Evolutionary conservation across 1,140 invertebrate species (phyloP), one percentile per base, ranked within the genome.

Genomic region (Scaptomyza montana): DNA sequence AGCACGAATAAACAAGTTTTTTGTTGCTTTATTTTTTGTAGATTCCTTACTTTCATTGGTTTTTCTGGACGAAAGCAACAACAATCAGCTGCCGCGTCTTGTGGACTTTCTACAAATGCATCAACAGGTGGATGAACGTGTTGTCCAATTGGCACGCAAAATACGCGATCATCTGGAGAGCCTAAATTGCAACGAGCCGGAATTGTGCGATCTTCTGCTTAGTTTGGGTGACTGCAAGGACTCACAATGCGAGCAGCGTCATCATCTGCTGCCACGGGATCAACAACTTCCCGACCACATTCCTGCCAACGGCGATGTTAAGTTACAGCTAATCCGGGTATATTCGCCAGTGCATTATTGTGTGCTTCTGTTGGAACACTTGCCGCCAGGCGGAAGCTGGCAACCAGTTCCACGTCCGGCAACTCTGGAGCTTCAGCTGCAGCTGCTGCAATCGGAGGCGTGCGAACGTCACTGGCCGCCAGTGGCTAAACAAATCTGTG

Each of bases 331-430:
- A 8, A 25, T 79, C 0, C 39, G 46, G 0, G 68, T 79, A 3
- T 87, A 82, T 16, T 73, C 82, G 5, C 82, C 82, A 0, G 51
- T 57, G 0, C 82, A 86, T 21, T 77, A 76, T 10, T 78, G 78
- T 16, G 82, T 82, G 0, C 64, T 59, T 5, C 5, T 86, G 2
- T 8, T 66, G n/a, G 82, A 87, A 36, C 65, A 87, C 10, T 25
- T 73, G 33, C 61, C 61, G 1, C 25, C 19, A 0, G 43, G 45
- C 0, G 41, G 62, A 3, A 53, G 7, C 5, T 86, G 81, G 81
- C 12, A 56, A 6, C 0, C 1, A 0, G 6, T 66, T 2, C 5
- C 41, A 0, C 13, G n/a, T 0, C 7, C 13, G 3, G 3, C 41
- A 0, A 9, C 43, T 3, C 4, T 77, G 3, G 50, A 86, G 0